Base-by-base conservation (phyloP, 35 echinoderm and acorn worm species). In the Ptychodera flava region DNA sequence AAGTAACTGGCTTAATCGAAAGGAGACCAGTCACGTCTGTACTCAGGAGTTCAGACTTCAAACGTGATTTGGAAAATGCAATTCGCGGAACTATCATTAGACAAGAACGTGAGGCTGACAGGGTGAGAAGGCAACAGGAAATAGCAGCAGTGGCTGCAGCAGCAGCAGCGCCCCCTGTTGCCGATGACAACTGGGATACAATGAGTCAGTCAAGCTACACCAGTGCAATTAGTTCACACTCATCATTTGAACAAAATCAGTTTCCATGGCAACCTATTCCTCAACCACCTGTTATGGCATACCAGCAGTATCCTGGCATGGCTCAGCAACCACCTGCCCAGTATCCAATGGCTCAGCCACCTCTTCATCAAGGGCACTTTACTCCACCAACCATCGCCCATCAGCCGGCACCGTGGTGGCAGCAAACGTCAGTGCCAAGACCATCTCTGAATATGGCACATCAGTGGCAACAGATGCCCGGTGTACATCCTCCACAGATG, bases 71-170 rank as follows among this genome's bases (percentile, higher is more conserved):
- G 29, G 82, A 83, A 30, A 30, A 36, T 37, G 82, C 37, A 0
- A 36, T 83, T 10, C 82, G 82, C 37, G 82, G 82, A 10, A 83
- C 82, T 28, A 30, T 83, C 12, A 37, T 36, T 36, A 6, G 82
- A 30, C 82, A 83, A 36, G 82, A 83, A 16, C 33, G 37, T 27
- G 82, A 36, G 29, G 37, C 37, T n/a, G 82, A 83, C 1, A 83
- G 82, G 37, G 16, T 35, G 14, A 33, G 82, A 83, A 28, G 34
- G 12, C 33, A 34, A 30, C 33, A 36, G 12, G 16, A 36, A 36
- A 34, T 34, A 1, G 35, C 35, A 34, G 80, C 80, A 32, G 80
- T 34, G 16, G 80, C 80, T 10, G 35, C 33, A 37, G 82, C 82
- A 2, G 82, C 34, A 37, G 33, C 30, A 22, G 34, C 37, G n/a